Percentiles rank a stretch among this genome's conserved stretches.
Conservation (phyloP, 2,888 invertebrate genomes). For the Caenorhabditis sp. region DNA sequence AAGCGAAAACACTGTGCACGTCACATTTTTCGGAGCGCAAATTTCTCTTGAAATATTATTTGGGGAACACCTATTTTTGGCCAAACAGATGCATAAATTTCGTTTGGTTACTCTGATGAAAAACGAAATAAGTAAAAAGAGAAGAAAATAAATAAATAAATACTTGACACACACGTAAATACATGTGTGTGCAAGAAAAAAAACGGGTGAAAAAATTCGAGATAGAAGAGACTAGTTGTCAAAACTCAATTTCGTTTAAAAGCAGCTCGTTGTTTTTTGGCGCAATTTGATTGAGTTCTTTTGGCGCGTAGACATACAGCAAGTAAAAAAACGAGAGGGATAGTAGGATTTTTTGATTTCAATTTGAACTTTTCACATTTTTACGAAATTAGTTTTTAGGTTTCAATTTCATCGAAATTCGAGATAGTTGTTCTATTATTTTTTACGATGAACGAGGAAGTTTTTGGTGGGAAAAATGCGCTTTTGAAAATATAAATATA, state of each 20-base stretch:
- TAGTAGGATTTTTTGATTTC: neutral
- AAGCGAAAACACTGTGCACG: too few relatives aligned
- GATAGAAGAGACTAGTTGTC: neutral
- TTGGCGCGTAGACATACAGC: too few relatives aligned
- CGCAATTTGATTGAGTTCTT: neutral
- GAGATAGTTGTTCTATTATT: too few relatives aligned
- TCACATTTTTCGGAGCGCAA: too few relatives aligned
- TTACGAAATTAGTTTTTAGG: too few relatives aligned
- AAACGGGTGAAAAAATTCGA: neutral
- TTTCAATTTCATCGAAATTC: too few relatives aligned
- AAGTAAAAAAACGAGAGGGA: neutral
- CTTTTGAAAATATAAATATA: too few relatives aligned
- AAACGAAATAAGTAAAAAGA: neutral
- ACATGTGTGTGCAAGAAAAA: neutral
- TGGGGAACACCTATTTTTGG: too few relatives aligned
- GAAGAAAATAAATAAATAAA: neutral
- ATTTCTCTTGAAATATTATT: too few relatives aligned
- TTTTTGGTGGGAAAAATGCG: too few relatives aligned
- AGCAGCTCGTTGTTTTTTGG: neutral
- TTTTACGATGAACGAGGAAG: too few relatives aligned
- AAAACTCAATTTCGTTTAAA: neutral
- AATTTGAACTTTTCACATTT: neutral
- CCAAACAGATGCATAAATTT: too few relatives aligned
- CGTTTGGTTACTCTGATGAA: neutral
- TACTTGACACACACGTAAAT: constrained; percentile 1